Evolutionary conservation across 2,113 vertebrate species (phyloP).

Genomic region (Dolichallabes microphthalmus): DNA sequence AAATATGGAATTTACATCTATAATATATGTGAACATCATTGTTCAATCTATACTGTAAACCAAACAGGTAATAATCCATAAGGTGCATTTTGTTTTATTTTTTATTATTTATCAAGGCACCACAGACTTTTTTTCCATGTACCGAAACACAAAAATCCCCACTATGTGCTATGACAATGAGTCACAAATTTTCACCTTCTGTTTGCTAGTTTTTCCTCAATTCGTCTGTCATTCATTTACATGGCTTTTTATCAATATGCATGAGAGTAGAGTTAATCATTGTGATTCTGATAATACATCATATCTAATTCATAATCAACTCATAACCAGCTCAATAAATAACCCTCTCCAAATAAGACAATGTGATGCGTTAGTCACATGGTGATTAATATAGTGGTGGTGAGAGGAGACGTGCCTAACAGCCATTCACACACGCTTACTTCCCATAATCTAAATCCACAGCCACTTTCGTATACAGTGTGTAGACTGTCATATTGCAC

Average conservation of each 20-base stretch:
- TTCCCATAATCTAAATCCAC: slow-evolving; percentile 25
- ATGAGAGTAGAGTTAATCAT: neutral
- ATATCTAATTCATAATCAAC: neutral
- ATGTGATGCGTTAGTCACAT: slow-evolving; percentile 32
- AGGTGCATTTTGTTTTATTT: slow-evolving; percentile 34
- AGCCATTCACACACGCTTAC: slow-evolving; percentile 39
- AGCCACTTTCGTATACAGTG: slow-evolving; percentile 5
- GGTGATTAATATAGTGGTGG: slow-evolving; percentile 4
- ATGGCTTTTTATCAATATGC: neutral
- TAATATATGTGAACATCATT: too few species aligned
- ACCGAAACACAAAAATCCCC: slow-evolving; percentile 18
- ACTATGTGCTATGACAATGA: neutral
- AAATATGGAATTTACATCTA: neutral
- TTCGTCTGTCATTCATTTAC: neutral
- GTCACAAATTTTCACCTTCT: neutral
- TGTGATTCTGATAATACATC: neutral
- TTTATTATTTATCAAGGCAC: slow-evolving; percentile 51
- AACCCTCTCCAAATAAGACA: neutral
- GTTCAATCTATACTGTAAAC: neutral
- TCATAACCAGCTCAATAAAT: neutral
- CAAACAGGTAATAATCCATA: slow-evolving; percentile 39
- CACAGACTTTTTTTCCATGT: slow-evolving; percentile 19
- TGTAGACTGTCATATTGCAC: neutral
- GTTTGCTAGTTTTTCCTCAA: neutral
- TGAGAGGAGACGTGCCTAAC: slow-evolving; percentile 45